Evolutionary conservation across 2,113 vertebrate genomes (phyloP), one percentile per base, ranked within the genome.

Genomic region (Elgaria multicarinata): DNA sequence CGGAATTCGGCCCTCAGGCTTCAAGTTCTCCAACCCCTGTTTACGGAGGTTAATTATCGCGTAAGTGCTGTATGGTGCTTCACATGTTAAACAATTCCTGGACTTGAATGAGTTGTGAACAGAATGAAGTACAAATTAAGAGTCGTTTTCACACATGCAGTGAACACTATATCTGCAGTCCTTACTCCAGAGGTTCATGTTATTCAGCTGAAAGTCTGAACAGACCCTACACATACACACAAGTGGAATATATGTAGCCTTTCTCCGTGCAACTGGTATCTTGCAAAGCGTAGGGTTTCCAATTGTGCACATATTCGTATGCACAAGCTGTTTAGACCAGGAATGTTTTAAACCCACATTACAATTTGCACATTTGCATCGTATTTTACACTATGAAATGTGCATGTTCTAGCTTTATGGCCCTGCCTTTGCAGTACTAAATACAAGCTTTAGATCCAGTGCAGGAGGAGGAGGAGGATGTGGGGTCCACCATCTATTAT

Each of bases 341-440:
- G 46, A 8, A 50, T 50, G n/a, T n/a, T n/a, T n/a, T n/a, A 12
- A 83, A 2, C 2, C 77, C 90, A 86, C 86, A 84, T 84, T 85
- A 93, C 87, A 46, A 86, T 28, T 46, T 92, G 36, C 44, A 76
- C 82, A 13, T 42, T 76, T 90, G 84, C 55, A 86, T 88, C 72
- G 58, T 86, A 92, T 0, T 2, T 80, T 87, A 91, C 14, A 22
- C 42, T 91, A 67, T 16, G 88, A 90, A 83, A 81, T 53, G 50
- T 39, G 89, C 80, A 80, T 13, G 14, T 28, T 12, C 82, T 6
- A 53, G 89, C 53, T 71, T 82, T 89, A 90, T 90, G 20, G 53
- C 77, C 16, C 66, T 90, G 5, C 55, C 67, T 83, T 46, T 83
- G 20, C 58, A 90, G 87, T 80, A 75, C 26, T 64, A 89, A 76